These are phyloP conservation scores for Agonopterix alstromeriana DNA, from an alignment of 2,888 invertebrate genomes.

Conservation along the genomic window DNA sequence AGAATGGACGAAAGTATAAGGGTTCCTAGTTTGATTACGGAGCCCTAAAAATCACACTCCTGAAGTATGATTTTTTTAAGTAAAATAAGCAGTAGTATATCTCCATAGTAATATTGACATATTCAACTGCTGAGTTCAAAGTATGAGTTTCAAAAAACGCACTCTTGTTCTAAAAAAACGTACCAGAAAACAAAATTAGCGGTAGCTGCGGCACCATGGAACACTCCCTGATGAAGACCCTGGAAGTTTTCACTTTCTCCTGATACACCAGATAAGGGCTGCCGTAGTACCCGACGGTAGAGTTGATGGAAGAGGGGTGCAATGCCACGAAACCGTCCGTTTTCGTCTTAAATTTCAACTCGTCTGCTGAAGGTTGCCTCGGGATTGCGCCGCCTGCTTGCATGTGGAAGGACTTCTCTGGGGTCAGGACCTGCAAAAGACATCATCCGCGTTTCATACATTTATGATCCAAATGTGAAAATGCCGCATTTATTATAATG, in stretches of 20 bases:
- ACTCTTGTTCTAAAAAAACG: constrained; percentile 9
- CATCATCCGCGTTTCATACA: too few species aligned
- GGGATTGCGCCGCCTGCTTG: constrained; percentile 86
- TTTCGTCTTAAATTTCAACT: constrained; percentile 84
- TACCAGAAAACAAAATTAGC: constrained; percentile 80
- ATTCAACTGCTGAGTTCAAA: too few species aligned
- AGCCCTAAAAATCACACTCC: too few species aligned
- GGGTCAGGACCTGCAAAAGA: constrained; percentile 80
- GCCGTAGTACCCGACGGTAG: constrained; percentile 78
- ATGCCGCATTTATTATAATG: too few species aligned
- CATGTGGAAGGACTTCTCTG: constrained; percentile 85
- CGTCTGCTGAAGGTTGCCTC: constrained; percentile 81
- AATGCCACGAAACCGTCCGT: constrained; percentile 84
- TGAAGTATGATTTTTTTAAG: too few species aligned
- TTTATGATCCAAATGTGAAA: too few species aligned
- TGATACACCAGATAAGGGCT: constrained; percentile 89
- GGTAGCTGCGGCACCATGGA: constrained; percentile 88
- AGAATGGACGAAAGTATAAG: too few species aligned
- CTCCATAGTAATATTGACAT: too few species aligned
- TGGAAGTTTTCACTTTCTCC: constrained; percentile 88
- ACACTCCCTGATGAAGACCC: constrained; percentile 87
- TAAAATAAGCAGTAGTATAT: too few species aligned
- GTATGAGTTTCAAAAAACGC: too few species aligned
- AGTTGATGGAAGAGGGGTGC: constrained; percentile 88
- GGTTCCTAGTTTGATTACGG: too few species aligned